Evolutionary conservation across 2,797 vertebrate genomes (phyloP), one percentile per base, ranked within the genome.

Genomic region (Knipowitschia caucasica): DNA sequence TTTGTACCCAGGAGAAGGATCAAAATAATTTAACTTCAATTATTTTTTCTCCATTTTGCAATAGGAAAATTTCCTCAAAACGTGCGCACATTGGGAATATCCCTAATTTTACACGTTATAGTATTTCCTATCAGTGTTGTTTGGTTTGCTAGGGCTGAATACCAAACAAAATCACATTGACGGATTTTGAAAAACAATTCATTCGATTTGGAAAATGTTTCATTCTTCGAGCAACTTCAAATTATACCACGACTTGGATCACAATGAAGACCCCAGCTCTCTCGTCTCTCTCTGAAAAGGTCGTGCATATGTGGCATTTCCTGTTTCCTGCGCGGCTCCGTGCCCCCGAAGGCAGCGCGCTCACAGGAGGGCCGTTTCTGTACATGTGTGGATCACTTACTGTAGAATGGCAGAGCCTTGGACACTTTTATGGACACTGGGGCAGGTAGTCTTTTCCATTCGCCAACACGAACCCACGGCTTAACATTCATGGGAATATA

Each of bases 291-390:
- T 61, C 75, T 59, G 15, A 34, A 75, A 69, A 80, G 85, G 78
- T 83, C 83, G 86, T 86, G 75, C 84, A 86, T 81, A 85, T 84
- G 82, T 84, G 84, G 83, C 77, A 88, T 88, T 85, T 89, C 83
- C 86, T 84, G 68, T 80, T 86, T 82, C 82, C 78, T 80, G 67
- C 79, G 36, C 57, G 77, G 36, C 57, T 69, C 66, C 69, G 74
- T 83, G 75, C 68, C 78, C 80, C 50, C 2, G 15, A 73, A 72
- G 53, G 54, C 53, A 68, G 36, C 46, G 34, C 50, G 34, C 50
- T 51, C 58, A 56, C 62, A 65, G 7, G 59, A 17, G 53, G 35
- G 43, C 53, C 58, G 39, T 57, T 45, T 64, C 5, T 44, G 21
- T 35, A 77, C 75, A 82, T 73, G 50, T 76, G 71, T 40, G 46